Evolutionary conservation across 2,797 vertebrate species (phyloP).

Genomic region (Myotis pilosus): DNA sequence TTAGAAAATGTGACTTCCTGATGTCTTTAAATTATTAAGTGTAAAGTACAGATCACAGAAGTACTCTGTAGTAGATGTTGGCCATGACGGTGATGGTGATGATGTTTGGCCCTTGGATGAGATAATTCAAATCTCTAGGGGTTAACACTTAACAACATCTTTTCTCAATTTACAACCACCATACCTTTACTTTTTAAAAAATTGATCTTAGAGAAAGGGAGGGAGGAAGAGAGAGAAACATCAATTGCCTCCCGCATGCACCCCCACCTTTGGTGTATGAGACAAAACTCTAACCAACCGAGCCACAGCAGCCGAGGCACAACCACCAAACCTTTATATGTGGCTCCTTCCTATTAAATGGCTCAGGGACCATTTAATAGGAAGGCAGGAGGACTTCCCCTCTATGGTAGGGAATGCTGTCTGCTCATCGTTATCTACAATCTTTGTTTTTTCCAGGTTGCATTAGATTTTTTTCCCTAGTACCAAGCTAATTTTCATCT

Average conservation of each 20-base stretch:
- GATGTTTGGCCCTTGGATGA: not conserved
- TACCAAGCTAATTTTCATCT: not conserved
- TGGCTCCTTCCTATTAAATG: not conserved
- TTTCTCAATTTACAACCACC: conserved; percentile 3
- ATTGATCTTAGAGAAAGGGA: not conserved
- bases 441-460: not conserved
- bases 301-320: not conserved
- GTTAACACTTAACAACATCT: not conserved
- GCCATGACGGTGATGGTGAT: too few species aligned
- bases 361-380: not conserved
- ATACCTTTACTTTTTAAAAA: not conserved
- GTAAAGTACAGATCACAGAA: not conserved
- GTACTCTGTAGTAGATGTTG: not conserved
- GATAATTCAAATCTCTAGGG: not conserved
- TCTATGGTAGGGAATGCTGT: not conserved
- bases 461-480: not conserved
- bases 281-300: not conserved
- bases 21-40: not conserved
- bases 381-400: not conserved
- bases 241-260: not conserved
- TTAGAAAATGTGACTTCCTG: not conserved
- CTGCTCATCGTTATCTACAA: not conserved
- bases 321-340: not conserved
- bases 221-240: not conserved
- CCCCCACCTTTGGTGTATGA: not conserved